Evolutionary conservation across 92 coral and sea anemone species (phyloP), one percentile per base, ranked within the genome.

Genomic region (Virgularia gustaviana): DNA sequence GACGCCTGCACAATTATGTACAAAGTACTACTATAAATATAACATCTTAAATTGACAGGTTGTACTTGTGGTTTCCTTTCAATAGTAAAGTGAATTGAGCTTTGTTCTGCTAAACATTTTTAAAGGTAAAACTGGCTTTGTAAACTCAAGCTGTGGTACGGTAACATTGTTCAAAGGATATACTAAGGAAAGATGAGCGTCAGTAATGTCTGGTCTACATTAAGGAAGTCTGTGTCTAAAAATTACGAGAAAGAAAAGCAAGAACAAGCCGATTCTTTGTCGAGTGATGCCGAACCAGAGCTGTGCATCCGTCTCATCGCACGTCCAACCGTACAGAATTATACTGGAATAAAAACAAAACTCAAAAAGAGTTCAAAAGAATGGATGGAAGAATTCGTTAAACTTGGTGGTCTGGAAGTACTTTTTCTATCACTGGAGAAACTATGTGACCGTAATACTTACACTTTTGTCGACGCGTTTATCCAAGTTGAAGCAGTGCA

Each of bases 401-500:
- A 47, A 45, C 85, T 72, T 44, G 96, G 89, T 32, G 98, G 98
- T 6, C 75, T 92, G 75, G 91, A 81, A 57, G 84, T 86, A 16
- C 67, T 92, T 34, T 89, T 92, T 68, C 75, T 86, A 77, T 78
- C 83, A 6, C 78, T 92, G 66, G 88, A 76, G 15, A 78, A 86
- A 45, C 85, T 89, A 9, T 79, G 92, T 45, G 83, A 49, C 24
- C 62, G 72, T 29, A 73, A 63, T 8, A 79, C 59, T 72, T 62
- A 78, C 37, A 81, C 85, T 9, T 84, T 92, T 27, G 71, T 83
- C 32, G 99, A 94, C 23, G 95, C 99, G 15, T 80, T 87, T 36
- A 49, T 89, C 59, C 96, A 86, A 49, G 72, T 94, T 19, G 96
- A 94, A 36, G 90, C 96, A 25, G 99, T 94, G 22, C 85, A 89